Percentiles rank a stretch among this genome's conserved stretches.
Conservation (phyloP, 2,888 invertebrate genomes). For the Acronicta leporina region DNA sequence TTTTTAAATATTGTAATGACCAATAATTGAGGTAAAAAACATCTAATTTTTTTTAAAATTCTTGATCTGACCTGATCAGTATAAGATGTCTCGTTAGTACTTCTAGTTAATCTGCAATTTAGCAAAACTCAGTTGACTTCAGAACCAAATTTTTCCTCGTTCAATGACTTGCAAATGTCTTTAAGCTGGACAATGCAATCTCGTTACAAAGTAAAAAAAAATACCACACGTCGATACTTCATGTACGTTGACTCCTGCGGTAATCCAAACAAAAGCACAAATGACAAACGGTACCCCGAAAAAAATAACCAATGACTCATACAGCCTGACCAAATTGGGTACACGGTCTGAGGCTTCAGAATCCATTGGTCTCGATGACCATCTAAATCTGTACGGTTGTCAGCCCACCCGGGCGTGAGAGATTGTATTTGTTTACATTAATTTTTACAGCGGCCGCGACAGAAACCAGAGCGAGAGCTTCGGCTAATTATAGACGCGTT, state of each 20-base stretch:
- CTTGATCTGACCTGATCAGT: too few species aligned
- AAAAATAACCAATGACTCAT: constrained; percentile 57
- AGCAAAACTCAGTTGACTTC: background rate
- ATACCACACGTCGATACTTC: constrained; percentile 13
- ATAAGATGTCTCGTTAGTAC: too few species aligned
- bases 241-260: constrained; percentile 47
- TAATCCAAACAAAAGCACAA: constrained; percentile 55
- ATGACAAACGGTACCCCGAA: constrained; percentile 73
- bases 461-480: constrained; percentile 85
- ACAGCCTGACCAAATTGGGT: constrained; percentile 58
- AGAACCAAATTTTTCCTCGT: background rate
- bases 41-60: too few species aligned
- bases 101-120: too few species aligned
- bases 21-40: too few species aligned
- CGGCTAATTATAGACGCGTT: constrained; percentile 81
- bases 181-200: background rate
- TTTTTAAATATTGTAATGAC: too few species aligned
- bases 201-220: constrained; percentile 9
- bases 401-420: constrained; percentile 85
- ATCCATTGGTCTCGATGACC: constrained; percentile 45
- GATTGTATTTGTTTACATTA: constrained; percentile 85
- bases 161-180: background rate
- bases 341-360: constrained; percentile 25
- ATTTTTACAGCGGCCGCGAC: constrained; percentile 88
- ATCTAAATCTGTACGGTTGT: constrained; percentile 64